Base-by-base conservation (phyloP, 2,113 vertebrate genomes). In the Pionites leucogaster region DNA sequence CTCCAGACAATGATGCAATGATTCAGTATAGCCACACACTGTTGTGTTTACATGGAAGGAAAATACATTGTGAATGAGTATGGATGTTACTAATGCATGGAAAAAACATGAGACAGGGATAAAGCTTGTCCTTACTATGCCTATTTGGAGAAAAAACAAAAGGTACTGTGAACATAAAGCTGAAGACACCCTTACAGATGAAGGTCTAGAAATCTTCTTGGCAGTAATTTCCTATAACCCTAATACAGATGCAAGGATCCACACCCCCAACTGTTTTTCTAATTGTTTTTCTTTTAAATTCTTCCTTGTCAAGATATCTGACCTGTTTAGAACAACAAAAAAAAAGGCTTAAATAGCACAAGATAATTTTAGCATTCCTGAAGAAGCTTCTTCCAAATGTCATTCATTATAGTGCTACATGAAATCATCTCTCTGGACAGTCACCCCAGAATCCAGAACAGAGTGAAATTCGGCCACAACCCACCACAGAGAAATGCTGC, bases 341-440 rank as follows among this genome's bases (percentile, higher is more conserved):
- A 39, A 76, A 94, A 80, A 86, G 41, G 5, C 6, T 22, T 57
- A 60, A 83, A 82, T 6, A 74, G 68, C 74, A 33, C 31, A 72
- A 91, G 64, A 67, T 90, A 94, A 78, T 96, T 88, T 93, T 92
- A 96, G 39, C 6, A 4, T 81, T 96, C 85, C 88, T 93, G 64
- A 90, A 94, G 90, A 69, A 93, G 39, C 35, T 81, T 81, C 68
- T 83, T 96, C 76, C 50, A 96, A 95, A 68, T 70, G 68, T 67
- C 76, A 76, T 82, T 97, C 42, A 41, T 88, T 93, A 86, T 11
- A 69, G 44, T 92, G 33, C 71, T 87, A 82, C 1, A 0, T 91
- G 74, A 93, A 92, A 79, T 94, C 85, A 49, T 90, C 33, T 88
- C 82, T 96, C 93, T 77, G 55, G 76, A 91, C 8, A 25, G 50